Evolutionary conservation across 2,888 invertebrate genomes (phyloP), one percentile per base, ranked within the genome.

Genomic region (Orchesellides sinensis): DNA sequence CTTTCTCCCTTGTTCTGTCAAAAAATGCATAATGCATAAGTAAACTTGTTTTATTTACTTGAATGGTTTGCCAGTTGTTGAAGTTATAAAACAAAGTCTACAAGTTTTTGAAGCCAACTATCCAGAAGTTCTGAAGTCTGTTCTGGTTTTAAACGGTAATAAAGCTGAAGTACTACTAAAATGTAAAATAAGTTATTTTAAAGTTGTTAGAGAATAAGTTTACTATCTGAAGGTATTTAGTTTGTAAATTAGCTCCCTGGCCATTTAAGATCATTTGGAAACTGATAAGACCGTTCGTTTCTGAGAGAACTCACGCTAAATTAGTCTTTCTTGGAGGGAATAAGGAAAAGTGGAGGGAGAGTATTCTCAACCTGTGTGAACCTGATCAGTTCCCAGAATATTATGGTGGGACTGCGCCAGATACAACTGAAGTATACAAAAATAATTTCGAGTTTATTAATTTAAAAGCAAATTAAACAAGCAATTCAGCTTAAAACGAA

Each of bases 251-350:
- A 79, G 80, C 65, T 1, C 81, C 81, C 2, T 74, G 66, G 12
- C 47, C 74, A n/a, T 81, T 81, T 52, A 59, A 68, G 29, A 54
- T 81, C n/a, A 29, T 47, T 1, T 81, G 81, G 81, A 81, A 27
- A 47, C 56, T 81, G 17, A 66, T 81, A 14, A 65, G 66, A 27
- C 81, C 81, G 5, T 54, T 73, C 25, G 32, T 81, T 10, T 66
- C 73, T 2, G 19, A 65, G 17, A 45, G 19, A n/a, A 81, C 81
- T 12, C 74, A 68, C 23, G n/a, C 52, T n/a, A 81, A 81, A 21
- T 68, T 81, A 17, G 45, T 12, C 1, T 81, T 81, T 21, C 47
- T 81, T 5, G 70, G 70, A 6, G 21, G 21, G 0, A 66, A 81
- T 17, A 0, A 1, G 4, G n/a, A 12, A 40, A 32, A 14, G 2